A percentile compares a stretch with the other conserved stretches of the same genome.
These are phyloP conservation scores for Australoheros facetus DNA, from an alignment of 2,797 vertebrate species.

Conservation along the genomic window DNA sequence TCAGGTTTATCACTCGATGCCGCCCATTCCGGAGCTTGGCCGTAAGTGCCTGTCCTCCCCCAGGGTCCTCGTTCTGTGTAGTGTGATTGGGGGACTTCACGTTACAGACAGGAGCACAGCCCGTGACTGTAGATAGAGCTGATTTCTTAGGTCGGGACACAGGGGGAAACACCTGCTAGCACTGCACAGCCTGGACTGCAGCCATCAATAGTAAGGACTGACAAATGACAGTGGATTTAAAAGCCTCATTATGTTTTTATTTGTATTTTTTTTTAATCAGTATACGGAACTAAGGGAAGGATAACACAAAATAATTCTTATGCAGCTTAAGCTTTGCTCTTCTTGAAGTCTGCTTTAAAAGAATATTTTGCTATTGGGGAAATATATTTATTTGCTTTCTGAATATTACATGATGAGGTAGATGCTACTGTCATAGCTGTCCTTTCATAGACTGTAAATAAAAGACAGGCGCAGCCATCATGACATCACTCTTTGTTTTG, in stretches of 20 bases:
- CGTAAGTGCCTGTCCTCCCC: slow-evolving; percentile 51
- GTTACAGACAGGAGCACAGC: slow-evolving; percentile 54
- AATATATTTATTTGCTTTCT: background rate
- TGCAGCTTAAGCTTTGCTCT: background rate
- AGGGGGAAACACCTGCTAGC: slow-evolving; percentile 47
- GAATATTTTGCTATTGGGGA: background rate
- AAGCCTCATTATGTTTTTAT: no score
- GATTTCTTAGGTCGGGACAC: slow-evolving; percentile 58
- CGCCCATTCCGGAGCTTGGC: slow-evolving; percentile 53
- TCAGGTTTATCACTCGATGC: slow-evolving; percentile 70
- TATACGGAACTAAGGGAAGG: background rate
- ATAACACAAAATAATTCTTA: background rate
- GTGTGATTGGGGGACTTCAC: slow-evolving; percentile 63
- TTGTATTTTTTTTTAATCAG: background rate
- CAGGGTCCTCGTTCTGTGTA: slow-evolving; percentile 33
- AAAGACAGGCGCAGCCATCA: background rate
- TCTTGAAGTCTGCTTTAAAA: background rate
- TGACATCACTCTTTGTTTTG: background rate
- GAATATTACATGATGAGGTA: background rate
- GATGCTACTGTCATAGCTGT: background rate
- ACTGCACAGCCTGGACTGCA: background rate
- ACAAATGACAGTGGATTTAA: background rate
- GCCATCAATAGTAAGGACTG: background rate
- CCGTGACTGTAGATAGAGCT: slow-evolving; percentile 63
- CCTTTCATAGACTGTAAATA: background rate